These are phyloP conservation scores for Pygocentrus nattereri DNA, from an alignment of 2,797 vertebrate genomes.

Conservation along the genomic window DNA sequence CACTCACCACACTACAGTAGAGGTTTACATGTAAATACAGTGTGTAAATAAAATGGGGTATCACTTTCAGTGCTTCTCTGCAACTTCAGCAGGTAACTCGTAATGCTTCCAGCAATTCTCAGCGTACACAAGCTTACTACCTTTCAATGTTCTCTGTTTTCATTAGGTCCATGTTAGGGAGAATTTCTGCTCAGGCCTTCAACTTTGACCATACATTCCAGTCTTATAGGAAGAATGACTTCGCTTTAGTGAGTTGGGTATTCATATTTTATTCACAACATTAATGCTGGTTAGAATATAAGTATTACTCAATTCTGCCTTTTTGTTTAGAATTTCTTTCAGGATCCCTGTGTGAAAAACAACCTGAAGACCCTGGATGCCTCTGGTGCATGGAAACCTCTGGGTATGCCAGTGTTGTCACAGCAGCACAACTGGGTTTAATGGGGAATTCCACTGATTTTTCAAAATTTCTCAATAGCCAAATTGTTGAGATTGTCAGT, in stretches of 20 bases:
- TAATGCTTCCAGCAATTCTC: not conserved
- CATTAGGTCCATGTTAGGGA: slow-evolving; percentile 83
- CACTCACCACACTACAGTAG: too few relatives aligned
- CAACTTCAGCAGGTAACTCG: too few relatives aligned
- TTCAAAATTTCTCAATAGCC: too few relatives aligned
- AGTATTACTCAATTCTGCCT: not conserved
- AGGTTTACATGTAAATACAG: too few relatives aligned
- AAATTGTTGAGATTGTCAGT: too few relatives aligned
- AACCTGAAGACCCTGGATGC: slow-evolving; percentile 50
- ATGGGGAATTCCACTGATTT: not conserved
- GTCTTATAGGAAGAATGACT: slow-evolving; percentile 79
- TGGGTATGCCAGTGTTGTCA: slow-evolving; percentile 46
- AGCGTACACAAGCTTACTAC: not conserved
- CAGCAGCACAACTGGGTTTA: not conserved
- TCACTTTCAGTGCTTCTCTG: too few relatives aligned
- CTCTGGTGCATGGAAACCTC: slow-evolving; percentile 50
- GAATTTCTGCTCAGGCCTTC: slow-evolving; percentile 78
- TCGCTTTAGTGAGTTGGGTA: slow-evolving; percentile 61
- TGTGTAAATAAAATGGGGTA: too few relatives aligned
- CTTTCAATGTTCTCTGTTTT: not conserved
- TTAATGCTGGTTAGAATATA: not conserved
- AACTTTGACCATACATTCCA: slow-evolving; percentile 83
- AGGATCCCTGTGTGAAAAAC: slow-evolving; percentile 56
- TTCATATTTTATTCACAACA: not conserved
- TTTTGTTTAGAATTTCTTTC: slow-evolving; percentile 59